Evolutionary conservation across 1,140 invertebrate species (phyloP).

Genomic region (Drosophila nigromelanica): DNA sequence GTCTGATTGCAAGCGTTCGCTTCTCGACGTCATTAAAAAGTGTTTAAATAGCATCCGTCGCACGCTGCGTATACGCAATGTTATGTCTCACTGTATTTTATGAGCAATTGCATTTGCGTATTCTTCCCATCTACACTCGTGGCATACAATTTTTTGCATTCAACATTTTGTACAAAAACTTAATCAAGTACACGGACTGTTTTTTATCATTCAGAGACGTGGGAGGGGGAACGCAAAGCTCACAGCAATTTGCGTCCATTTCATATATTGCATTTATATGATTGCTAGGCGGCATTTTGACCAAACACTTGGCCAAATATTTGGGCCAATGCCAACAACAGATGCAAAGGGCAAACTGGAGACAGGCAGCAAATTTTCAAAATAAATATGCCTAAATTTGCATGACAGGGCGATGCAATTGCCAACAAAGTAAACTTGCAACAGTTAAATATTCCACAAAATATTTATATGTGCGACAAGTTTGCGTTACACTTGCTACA

Average conservation of each 20-base stretch:
- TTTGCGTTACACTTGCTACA: neutral
- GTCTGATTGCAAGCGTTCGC: constrained; percentile 11
- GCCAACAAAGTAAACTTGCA: constrained; percentile 5
- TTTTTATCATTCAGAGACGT: constrained; percentile 24
- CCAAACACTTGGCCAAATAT: constrained; percentile 32
- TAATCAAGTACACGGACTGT: constrained; percentile 60
- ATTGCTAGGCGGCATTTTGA: constrained; percentile 53
- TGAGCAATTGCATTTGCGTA: constrained; percentile 16
- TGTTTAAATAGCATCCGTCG: constrained; percentile 60
- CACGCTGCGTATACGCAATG: constrained; percentile 62
- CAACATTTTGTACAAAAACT: constrained; percentile 61
- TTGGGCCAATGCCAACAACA: constrained; percentile 9
- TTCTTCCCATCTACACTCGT: too few relatives aligned
- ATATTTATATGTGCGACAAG: constrained; percentile 20
- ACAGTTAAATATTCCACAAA: constrained; percentile 39
- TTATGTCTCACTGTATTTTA: constrained; percentile 52
- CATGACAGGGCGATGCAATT: neutral
- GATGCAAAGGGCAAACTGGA: constrained; percentile 1
- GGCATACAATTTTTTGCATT: constrained; percentile 18
- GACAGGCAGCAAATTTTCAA: neutral
- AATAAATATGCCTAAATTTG: constrained; percentile 6
- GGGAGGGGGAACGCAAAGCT: constrained; percentile 16
- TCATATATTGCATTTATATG: constrained; percentile 35
- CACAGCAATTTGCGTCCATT: constrained; percentile 36
- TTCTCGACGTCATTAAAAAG: constrained; percentile 62